Base-by-base conservation (phyloP, 2,113 vertebrate species). In the Hippopotamus amphibius region DNA sequence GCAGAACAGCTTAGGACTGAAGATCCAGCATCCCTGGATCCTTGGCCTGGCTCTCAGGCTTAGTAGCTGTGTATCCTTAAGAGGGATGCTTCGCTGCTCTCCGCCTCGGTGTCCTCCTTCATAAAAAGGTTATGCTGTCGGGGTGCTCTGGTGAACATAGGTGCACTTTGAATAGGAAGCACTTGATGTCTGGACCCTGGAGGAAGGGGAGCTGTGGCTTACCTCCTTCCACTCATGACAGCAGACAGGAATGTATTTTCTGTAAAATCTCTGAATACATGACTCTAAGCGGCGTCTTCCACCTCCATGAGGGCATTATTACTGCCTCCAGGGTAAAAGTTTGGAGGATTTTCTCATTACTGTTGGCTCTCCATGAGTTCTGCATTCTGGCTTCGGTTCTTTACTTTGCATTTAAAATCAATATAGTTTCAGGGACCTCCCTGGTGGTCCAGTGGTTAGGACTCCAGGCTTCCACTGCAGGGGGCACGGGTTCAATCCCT, bases 291-390 rank as follows among this genome's bases (percentile, higher is more conserved):
- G 26, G 14, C 1, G 19, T 57, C 21, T 41, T 50, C 24, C 21
- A 19, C 48, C 22, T 50, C 12, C 80, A 68, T 61, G 12, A 68
- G 21, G 33, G 19, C 28, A 16, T 24, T 19, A 61, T 37, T 30
- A 26, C 13, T 63, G 17, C 15, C 28, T 37, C 10, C 57, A 61
- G 65, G 86, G 14, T 41, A 83, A 76, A 65, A 33, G 8, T 17
- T 26, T n/a, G 71, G 69, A 63, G 16, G 46, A 55, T 91, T 93
- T 95, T 65, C 76, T 91, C n/a, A 10, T 59, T 16, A 46, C 30
- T 15, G 74, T 43, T 61, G 55, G 19, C 14, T 84, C 30, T 76
- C 10, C 22, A 0, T 28, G 55, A 14, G 0, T 72, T 63, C 28
- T 53, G 6, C 14, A 14, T 17, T 68, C 15, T 90, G 81, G 30